A percentile compares a stretch with the other conserved stretches of the same genome.
phyloP scores from a whole-genome alignment of 2,888 invertebrate species.

The Rhorus exstirpatorius region DNA sequence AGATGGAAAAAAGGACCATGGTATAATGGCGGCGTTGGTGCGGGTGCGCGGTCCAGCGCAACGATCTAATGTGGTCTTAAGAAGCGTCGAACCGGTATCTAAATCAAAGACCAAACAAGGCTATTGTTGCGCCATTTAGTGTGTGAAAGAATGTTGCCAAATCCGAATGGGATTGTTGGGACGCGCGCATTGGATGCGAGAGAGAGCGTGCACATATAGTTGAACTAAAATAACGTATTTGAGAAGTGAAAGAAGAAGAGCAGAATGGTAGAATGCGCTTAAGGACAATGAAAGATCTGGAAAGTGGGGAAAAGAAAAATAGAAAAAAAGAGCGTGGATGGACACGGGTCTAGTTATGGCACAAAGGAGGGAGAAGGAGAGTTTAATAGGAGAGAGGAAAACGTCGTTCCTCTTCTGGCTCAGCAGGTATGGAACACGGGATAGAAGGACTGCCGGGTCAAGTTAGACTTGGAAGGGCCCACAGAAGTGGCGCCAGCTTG shows the following conservation, averaged over 20 bases:
- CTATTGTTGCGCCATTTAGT: constrained; percentile 85
- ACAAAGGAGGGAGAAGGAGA: constrained; percentile 67
- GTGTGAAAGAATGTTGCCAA: constrained; percentile 85
- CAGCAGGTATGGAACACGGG: constrained; percentile 64
- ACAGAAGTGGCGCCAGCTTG: constrained; percentile 83
- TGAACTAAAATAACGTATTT: constrained; percentile 61
- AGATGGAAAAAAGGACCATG: constrained; percentile 55
- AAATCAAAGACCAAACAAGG: constrained; percentile 85
- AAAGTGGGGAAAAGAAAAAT: constrained; percentile 70
- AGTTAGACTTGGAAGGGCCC: constrained; percentile 71
- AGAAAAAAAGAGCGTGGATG: constrained; percentile 37
- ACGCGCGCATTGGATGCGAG: constrained; percentile 39
- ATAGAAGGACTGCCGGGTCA: constrained; percentile 54
- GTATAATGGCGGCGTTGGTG: constrained; percentile 59
- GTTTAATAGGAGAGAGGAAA: constrained; percentile 61
- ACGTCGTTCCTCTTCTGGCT: constrained; percentile 35
- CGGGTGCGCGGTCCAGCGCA: constrained; percentile 47
- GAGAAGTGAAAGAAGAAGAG: constrained; percentile 51
- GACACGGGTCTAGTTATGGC: constrained; percentile 66
- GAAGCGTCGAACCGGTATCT: constrained; percentile 77
- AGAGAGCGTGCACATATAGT: constrained; percentile 46
- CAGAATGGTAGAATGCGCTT: constrained; percentile 52
- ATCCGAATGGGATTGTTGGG: constrained; percentile 74
- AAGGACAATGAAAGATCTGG: constrained; percentile 67
- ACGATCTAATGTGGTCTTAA: constrained; percentile 55